Conservation (phyloP, 2,888 invertebrate genomes). For the Teinopalpus imperialis region DNA sequence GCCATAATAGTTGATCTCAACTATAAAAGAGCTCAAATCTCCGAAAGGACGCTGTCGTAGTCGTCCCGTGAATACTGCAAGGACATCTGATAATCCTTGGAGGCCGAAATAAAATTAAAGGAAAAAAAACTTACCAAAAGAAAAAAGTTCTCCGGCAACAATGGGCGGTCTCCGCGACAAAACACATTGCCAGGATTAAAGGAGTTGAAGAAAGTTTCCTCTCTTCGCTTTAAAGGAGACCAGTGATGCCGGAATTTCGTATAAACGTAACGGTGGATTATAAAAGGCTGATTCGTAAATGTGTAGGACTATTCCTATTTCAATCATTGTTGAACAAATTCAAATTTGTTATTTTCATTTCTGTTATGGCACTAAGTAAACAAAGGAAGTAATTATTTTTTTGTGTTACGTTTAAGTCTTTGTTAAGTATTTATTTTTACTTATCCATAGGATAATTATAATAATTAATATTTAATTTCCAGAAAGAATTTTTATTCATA, state of each 20-base stretch:
- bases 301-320: constrained; percentile 1
- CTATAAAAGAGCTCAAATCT: constrained; percentile 39
- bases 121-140: constrained; percentile 54
- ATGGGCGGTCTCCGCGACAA: constrained; percentile 68
- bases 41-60: constrained; percentile 33
- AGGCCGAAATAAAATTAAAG: constrained; percentile 70
- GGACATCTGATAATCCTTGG: constrained; percentile 46
- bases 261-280: constrained; percentile 29
- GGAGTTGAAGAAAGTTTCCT: constrained; percentile 49
- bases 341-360: too few relatives aligned
- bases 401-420: too few relatives aligned
- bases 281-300: constrained; percentile 7
- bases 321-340: too few relatives aligned
- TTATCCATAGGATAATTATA: too few relatives aligned
- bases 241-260: constrained; percentile 39
- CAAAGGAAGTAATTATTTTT: too few relatives aligned
- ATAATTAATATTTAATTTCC: too few relatives aligned
- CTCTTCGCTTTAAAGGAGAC: constrained; percentile 38
- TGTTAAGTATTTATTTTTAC: too few relatives aligned
- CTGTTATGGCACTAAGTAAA: too few relatives aligned
- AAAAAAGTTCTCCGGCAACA: constrained; percentile 64
- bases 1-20: constrained; percentile 29
- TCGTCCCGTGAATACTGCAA: constrained; percentile 32
- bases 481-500: too few relatives aligned
- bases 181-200: constrained; percentile 75